Conservation (phyloP, 2,113 vertebrate genomes). For the Triplophysa tibetana region DNA sequence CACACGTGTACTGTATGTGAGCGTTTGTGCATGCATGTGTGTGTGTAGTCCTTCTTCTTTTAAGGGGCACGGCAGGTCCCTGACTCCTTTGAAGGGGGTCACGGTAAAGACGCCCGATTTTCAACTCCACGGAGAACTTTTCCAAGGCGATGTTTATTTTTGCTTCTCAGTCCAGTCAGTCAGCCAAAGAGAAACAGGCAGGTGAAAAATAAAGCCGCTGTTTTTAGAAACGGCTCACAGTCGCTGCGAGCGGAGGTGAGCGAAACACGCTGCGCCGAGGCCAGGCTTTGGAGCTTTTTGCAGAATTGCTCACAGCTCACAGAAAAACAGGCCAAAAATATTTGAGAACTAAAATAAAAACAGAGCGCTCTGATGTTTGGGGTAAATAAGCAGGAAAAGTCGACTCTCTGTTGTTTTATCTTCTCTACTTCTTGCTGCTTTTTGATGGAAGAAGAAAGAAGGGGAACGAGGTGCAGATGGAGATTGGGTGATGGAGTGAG, state of each 20-base stretch:
- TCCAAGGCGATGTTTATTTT: constrained; percentile 36
- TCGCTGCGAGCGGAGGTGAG: constrained; percentile 47
- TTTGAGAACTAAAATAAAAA: constrained; percentile 63
- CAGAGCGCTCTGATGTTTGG: constrained; percentile 69
- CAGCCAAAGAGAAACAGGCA: constrained; percentile 19
- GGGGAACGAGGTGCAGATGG: neutral
- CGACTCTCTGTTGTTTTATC: constrained; percentile 48
- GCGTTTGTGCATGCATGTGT: constrained; percentile 15
- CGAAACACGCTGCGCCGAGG: constrained; percentile 50
- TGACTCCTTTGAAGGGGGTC: constrained; percentile 16
- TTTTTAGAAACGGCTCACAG: constrained; percentile 30
- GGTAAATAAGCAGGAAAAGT: constrained; percentile 65
- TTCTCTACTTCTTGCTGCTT: constrained; percentile 32
- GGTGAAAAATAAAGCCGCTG: constrained; percentile 18
- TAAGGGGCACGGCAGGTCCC: constrained; percentile 61
- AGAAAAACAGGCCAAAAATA: constrained; percentile 58
- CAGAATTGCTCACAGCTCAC: constrained; percentile 58
- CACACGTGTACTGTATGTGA: neutral
- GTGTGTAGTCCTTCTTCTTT: constrained; percentile 8
- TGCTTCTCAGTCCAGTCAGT: constrained; percentile 33
- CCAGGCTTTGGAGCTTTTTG: constrained; percentile 60
- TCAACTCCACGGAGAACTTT: constrained; percentile 53
- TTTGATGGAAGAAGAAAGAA: constrained; percentile 8
- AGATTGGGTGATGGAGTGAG: constrained; percentile 33
- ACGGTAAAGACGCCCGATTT: constrained; percentile 56